Conservation (phyloP, 2,888 invertebrate species). For the Cheilosia vulpina region DNA sequence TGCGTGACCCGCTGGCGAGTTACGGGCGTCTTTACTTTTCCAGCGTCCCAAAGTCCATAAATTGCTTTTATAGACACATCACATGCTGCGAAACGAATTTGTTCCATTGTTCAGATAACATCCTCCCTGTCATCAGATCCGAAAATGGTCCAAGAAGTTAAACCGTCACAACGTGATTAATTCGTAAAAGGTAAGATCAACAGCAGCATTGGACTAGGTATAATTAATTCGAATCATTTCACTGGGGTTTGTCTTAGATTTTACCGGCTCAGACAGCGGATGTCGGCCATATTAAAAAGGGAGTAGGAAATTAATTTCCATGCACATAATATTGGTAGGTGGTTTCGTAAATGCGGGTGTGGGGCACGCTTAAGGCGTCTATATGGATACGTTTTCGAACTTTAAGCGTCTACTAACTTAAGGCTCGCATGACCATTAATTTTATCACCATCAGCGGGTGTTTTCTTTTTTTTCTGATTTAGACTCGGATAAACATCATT, state of each 20-base stretch:
- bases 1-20: conserved; percentile 18
- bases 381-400: conserved; percentile 7
- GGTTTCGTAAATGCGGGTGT: conserved; percentile 1
- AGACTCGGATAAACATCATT: conserved; percentile 2
- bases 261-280: conserved; percentile 37
- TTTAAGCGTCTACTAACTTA: conserved; percentile 6
- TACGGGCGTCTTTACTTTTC: conserved; percentile 3
- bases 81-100: conserved; percentile 54
- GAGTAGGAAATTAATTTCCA: conserved; percentile 18
- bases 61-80: conserved; percentile 21
- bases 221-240: conserved; percentile 40
- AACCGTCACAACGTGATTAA: conserved; percentile 54
- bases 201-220: conserved; percentile 8
- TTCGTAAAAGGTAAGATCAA: conserved; percentile 47
- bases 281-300: conserved; percentile 33
- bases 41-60: conserved; percentile 6
- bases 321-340: conserved; percentile 14
- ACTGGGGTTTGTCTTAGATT: conserved; percentile 33
- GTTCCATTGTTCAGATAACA: conserved; percentile 17
- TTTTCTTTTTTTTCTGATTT: background rate
- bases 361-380: conserved; percentile 3
- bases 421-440: conserved; percentile 13
- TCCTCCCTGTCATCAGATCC: conserved; percentile 28
- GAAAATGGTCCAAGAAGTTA: conserved; percentile 4
- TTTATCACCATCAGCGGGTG: conserved; percentile 17